Conservation (phyloP, 1,140 invertebrate genomes). For the Cydia fagiglandana region DNA sequence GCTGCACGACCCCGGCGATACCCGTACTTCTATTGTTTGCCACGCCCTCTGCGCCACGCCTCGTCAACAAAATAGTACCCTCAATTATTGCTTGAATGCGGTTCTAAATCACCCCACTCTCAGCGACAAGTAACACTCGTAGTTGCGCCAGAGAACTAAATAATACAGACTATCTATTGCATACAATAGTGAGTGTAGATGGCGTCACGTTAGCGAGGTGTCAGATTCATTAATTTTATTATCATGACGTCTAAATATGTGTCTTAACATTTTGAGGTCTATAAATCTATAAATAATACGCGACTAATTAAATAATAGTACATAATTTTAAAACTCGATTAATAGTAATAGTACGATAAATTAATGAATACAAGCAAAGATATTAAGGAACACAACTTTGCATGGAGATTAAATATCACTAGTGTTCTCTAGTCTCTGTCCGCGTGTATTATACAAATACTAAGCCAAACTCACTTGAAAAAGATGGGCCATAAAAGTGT, state of each 20-base stretch:
- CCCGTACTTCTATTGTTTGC: neutral
- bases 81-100: slow-evolving; percentile 24
- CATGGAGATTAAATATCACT: neutral
- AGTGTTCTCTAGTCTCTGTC: neutral
- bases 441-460: slow-evolving; percentile 30
- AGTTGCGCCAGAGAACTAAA: neutral
- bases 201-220: no score
- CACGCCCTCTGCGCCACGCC: neutral
- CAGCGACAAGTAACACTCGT: slow-evolving; percentile 18
- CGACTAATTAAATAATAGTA: no score
- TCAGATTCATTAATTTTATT: no score
- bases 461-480: slow-evolving; percentile 47
- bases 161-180: neutral
- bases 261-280: no score
- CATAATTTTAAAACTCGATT: no score
- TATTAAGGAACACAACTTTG: no score
- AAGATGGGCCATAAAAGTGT: slow-evolving; percentile 61
- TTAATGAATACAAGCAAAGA: no score
- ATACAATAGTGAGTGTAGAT: no score
- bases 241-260: no score
- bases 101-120: slow-evolving; percentile 12
- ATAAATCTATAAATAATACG: no score
- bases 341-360: no score
- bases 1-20: neutral
- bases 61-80: slow-evolving; percentile 4